These are phyloP conservation scores for Drosophila austrosaltans DNA, from an alignment of 2,888 invertebrate genomes.

Conservation along the genomic window DNA sequence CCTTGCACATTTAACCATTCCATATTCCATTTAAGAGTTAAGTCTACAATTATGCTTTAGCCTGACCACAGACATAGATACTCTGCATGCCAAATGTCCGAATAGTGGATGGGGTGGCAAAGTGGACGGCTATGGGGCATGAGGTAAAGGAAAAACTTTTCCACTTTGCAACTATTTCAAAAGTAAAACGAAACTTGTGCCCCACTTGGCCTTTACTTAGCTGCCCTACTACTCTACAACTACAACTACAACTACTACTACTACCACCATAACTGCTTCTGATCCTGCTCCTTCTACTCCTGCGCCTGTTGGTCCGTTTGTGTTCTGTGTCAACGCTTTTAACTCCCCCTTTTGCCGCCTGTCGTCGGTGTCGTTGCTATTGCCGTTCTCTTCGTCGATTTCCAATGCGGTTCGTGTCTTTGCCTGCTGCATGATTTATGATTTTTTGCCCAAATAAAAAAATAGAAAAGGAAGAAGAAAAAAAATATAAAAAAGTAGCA, in stretches of 20 bases:
- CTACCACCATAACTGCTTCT: conserved; percentile 41
- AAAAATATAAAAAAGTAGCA: conserved; percentile 44
- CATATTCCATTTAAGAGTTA: conserved; percentile 27
- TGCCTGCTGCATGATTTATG: conserved; percentile 74
- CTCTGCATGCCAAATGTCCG: conserved; percentile 70
- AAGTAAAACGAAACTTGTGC: conserved; percentile 71
- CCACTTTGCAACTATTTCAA: conserved; percentile 78
- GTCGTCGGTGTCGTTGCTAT: conserved; percentile 1
- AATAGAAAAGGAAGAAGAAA: conserved; percentile 28
- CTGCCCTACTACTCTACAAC: conserved; percentile 20
- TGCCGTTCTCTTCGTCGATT: conserved; percentile 52
- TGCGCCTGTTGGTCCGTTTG: not conserved
- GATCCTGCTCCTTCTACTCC: conserved; percentile 16
- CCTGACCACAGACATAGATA: conserved; percentile 52
- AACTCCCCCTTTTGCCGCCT: not conserved
- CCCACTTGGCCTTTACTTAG: conserved; percentile 33
- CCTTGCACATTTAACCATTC: not conserved
- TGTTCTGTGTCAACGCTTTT: conserved; percentile 38
- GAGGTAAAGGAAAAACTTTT: conserved; percentile 59
- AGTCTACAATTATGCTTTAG: conserved; percentile 45
- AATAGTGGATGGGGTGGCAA: conserved; percentile 5
- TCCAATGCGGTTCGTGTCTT: conserved; percentile 73
- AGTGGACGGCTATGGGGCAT: conserved; percentile 10
- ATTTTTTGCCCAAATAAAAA: conserved; percentile 55
- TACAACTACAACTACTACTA: conserved; percentile 30